Conservation (phyloP, 2,113 vertebrate species). For the Nanorana parkeri region DNA sequence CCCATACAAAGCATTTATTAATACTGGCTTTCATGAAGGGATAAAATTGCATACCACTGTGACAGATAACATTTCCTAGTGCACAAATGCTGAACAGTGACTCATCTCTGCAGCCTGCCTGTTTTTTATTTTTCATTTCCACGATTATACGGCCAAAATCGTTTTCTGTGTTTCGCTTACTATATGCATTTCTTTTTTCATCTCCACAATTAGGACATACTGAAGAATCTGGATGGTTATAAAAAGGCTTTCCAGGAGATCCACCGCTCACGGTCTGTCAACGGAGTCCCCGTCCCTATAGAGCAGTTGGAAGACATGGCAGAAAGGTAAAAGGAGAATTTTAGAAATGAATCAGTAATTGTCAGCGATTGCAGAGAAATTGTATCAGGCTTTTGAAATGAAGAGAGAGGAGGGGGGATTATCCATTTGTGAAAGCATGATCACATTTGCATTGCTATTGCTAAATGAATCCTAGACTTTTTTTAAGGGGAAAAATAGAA, state of each 20-base stretch:
- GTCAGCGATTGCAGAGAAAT: neutral
- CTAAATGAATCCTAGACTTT: neutral
- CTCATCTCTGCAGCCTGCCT: conserved; percentile 71
- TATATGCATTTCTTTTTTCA: conserved; percentile 50
- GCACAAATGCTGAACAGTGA: conserved; percentile 70
- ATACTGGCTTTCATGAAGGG: conserved; percentile 24
- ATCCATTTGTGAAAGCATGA: neutral
- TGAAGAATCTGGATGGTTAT: conserved; percentile 90
- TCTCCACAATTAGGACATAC: conserved; percentile 83
- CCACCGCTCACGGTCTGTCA: conserved; percentile 88
- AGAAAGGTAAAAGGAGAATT: conserved; percentile 81
- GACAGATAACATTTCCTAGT: conserved; percentile 63
- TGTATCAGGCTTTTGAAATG: neutral
- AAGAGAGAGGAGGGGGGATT: neutral
- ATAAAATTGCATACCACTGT: conserved; percentile 61
- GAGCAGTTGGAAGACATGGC: conserved; percentile 98
- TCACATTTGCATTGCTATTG: neutral
- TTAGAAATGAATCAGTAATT: neutral
- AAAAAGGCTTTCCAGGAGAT: conserved; percentile 94
- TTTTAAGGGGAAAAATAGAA: neutral
- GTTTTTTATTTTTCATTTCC: conserved; percentile 59
- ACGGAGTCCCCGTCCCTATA: conserved; percentile 89
- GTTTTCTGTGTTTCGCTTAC: neutral
- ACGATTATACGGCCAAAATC: conserved; percentile 8
- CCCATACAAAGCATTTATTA: conserved; percentile 41